Percentiles rank a stretch among this genome's conserved stretches.
Conservation (phyloP, 2,797 vertebrate genomes). For the Lacerta viridis region DNA sequence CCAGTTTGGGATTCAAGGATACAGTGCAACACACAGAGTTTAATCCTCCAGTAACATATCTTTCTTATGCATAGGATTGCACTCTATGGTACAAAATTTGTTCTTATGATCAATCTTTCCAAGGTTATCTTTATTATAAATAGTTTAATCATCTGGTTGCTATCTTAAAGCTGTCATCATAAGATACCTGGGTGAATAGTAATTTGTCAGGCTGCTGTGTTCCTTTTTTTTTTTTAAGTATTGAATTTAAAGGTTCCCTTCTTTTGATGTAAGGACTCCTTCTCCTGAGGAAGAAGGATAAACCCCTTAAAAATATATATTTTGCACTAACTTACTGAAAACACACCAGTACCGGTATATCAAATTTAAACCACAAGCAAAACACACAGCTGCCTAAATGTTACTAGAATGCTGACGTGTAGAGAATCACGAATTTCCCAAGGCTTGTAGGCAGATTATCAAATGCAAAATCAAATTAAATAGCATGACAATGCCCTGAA, state of each 20-base stretch:
- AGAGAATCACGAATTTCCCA: constrained; percentile 17
- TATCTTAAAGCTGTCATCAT: not conserved
- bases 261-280: not conserved
- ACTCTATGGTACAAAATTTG: not conserved
- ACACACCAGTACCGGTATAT: not conserved
- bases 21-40: too few species aligned
- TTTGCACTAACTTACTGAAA: not conserved
- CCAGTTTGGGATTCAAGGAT: too few species aligned
- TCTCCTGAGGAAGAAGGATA: not conserved
- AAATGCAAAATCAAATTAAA: constrained; percentile 33
- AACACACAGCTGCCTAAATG: not conserved
- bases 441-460: constrained; percentile 7
- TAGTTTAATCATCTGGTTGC: constrained; percentile 13
- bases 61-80: not conserved
- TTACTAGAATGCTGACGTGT: not conserved
- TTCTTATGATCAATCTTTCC: not conserved
- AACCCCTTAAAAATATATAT: not conserved
- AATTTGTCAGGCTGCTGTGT: not conserved
- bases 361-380: not conserved
- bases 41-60: too few species aligned
- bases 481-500: not conserved
- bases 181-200: not conserved
- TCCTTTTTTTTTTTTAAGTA: not conserved
- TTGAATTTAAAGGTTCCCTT: not conserved
- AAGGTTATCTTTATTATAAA: not conserved